Evolutionary conservation across 2,113 vertebrate species (phyloP), one percentile per base, ranked within the genome.

Genomic region (Urocolius indicus): DNA sequence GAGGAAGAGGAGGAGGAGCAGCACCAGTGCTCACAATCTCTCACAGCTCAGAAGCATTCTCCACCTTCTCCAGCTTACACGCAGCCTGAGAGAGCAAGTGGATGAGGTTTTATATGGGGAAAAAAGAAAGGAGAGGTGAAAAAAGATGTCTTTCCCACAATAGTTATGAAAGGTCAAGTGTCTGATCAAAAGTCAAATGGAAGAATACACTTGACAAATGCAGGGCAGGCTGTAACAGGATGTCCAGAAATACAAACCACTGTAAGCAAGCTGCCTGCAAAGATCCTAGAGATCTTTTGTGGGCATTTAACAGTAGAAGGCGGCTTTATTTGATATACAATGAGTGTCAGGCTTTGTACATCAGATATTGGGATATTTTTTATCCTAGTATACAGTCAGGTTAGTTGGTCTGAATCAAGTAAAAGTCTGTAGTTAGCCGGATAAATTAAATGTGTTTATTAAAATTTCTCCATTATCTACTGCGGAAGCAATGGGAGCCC

Each of bases 41-140:
- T 52, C n/a, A 21, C 15, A 69, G 36, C 45, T 83, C n/a, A 45
- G 54, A 52, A 83, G 58, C 36, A 22, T 27, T 73, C 55, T 8
- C 0, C 0, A 0, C 32, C 23, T 91, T 45, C 67, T 76, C 66
- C 62, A 46, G n/a, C n/a, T 51, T 51, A 38, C 29, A 10, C 1
- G 4, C 23, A 65, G 17, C 29, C 34, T 12, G 41, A 80, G 41
- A 61, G 20, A 76, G 27, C 27, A 43, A 7, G 0, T 3, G 36
- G 27, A 36, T 29, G n/a, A 52, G 80, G 49, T 68, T 83, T 57
- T 6, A 43, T 15, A 21, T 1, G 14, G 48, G 4, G 20, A 76
- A 51, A 73, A 76, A 82, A n/a, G n/a, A n/a, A 57, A 21, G 49
- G 12, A 87, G 57, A 72, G 45, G 16, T 73, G 41, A 54, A 72